Conservation (phyloP, 2,113 vertebrate species). For the Lepidiolamprologus cunningtoni region DNA sequence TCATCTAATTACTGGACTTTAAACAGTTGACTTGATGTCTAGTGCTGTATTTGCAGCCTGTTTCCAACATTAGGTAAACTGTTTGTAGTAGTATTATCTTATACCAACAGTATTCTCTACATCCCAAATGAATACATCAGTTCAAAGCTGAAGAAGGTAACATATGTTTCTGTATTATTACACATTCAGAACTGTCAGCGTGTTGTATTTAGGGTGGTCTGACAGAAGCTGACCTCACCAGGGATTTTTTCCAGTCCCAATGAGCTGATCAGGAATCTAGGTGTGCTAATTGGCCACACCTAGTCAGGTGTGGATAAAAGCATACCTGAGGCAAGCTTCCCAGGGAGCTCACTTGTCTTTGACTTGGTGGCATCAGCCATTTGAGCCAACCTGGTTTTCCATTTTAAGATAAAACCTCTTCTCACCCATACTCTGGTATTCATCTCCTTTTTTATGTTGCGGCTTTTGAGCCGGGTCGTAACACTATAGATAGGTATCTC, state of each 20-base stretch:
- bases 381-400: too few relatives aligned
- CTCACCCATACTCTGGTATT: too few relatives aligned
- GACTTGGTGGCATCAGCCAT: too few relatives aligned
- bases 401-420: too few relatives aligned
- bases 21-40: background rate
- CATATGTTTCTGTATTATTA: background rate
- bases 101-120: background rate
- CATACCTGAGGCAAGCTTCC: too few relatives aligned
- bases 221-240: background rate
- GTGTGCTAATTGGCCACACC: too few relatives aligned
- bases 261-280: background rate
- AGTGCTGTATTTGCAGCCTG: fast-evolving
- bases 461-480: too few relatives aligned
- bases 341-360: too few relatives aligned
- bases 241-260: background rate
- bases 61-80: background rate
- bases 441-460: too few relatives aligned
- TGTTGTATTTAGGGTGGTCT: background rate
- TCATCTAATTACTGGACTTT: background rate
- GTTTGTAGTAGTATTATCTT: background rate
- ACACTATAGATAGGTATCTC: background rate
- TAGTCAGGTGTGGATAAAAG: too few relatives aligned
- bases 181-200: background rate
- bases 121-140: background rate
- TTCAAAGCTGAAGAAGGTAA: background rate